Evolutionary conservation across 2,113 vertebrate species (phyloP), one percentile per base, ranked within the genome.

Genomic region (Platysteira castanea): DNA sequence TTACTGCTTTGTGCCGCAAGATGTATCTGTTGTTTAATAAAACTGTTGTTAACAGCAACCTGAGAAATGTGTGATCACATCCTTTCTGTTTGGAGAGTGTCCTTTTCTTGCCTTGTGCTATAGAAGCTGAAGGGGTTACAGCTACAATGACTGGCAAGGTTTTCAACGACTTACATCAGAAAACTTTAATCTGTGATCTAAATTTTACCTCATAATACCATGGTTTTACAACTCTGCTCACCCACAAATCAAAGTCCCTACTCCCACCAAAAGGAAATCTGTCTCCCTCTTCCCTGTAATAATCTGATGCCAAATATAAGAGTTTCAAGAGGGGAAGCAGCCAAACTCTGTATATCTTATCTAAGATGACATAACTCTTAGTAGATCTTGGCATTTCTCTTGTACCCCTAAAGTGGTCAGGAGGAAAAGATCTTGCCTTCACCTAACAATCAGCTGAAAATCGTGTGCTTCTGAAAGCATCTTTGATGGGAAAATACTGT

Each of bases 401-500:
- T 93, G 83, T 61, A 89, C 64, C 57, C 52, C 69, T 30, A 47
- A 83, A 79, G 47, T 12, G 68, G 21, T 24, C 17, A 23, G 39
- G 46, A 57, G 69, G 15, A 86, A 96, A 96, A 83, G 13, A 19
- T 78, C 92, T 95, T 96, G 49, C 73, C 89, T 95, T 89, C 84
- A 84, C 35, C 70, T 71, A 49, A 57, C 39, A 77, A 41, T 65
- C 75, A 89, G 57, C 44, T 78, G 78, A 90, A 85, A 78, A 75
- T 11, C 15, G 35, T 35, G 22, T 67, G 27, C 44, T 89, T 44
- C 41, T 81, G 76, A 87, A 89, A 33, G 10, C 6, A 7, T 81
- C 11, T 96, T 96, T 91, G 91, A 81, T 71, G 49, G 52, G 80
- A 92, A 95, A 87, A 80, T 53, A 37, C 13, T 64, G 56, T 41